Conservation (phyloP, 2,113 vertebrate genomes). For the Melozone crissalis region DNA sequence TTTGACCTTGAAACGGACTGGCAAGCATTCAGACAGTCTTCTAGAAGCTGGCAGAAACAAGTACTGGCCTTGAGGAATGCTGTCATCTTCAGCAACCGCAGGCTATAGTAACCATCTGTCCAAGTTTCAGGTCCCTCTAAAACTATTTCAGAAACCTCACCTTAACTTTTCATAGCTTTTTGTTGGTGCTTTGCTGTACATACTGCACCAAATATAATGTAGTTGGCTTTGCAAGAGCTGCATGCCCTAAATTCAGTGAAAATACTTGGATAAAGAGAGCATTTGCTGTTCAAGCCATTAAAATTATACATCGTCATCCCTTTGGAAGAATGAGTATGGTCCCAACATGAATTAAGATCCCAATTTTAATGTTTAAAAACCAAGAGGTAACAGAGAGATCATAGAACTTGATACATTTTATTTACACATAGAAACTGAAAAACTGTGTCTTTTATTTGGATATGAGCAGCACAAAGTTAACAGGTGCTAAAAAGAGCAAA, state of each 20-base stretch:
- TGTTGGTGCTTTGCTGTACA: neutral
- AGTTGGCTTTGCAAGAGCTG: neutral
- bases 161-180: neutral
- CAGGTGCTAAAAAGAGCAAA: slow-evolving; percentile 55
- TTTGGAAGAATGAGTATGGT: slow-evolving; percentile 25
- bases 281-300: neutral
- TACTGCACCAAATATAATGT: neutral
- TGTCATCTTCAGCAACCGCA: neutral
- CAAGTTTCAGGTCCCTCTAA: neutral
- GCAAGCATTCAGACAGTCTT: neutral
- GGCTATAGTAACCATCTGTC: neutral
- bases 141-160: neutral
- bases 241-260: neutral
- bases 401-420: slow-evolving; percentile 66
- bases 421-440: slow-evolving; percentile 67
- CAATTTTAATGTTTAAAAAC: slow-evolving; percentile 77
- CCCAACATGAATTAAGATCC: slow-evolving; percentile 35
- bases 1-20: neutral
- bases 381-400: slow-evolving; percentile 67
- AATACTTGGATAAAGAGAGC: neutral
- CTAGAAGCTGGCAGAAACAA: neutral
- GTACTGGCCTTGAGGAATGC: neutral
- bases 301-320: neutral
- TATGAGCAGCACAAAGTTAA: slow-evolving; percentile 69
- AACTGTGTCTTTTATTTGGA: slow-evolving; percentile 44